Evolutionary conservation across 2,113 vertebrate species (phyloP).

Genomic region (Poeciliopsis prolifica): DNA sequence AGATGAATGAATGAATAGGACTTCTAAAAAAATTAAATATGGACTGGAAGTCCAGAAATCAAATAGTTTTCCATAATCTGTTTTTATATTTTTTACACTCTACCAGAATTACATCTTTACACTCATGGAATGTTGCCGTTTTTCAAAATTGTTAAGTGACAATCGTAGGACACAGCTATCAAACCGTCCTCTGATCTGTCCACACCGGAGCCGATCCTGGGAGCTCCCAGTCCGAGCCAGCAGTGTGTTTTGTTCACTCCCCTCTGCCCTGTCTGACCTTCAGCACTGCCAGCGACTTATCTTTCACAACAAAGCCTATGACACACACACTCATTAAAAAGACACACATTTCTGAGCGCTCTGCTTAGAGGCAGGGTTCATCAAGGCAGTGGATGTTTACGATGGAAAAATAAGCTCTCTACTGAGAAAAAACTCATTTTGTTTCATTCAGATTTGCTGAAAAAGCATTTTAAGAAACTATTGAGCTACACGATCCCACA

Average conservation of each 20-base stretch:
- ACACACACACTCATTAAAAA: slow-evolving; percentile 57
- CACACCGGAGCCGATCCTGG: slow-evolving; percentile 34
- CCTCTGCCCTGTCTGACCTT: slow-evolving; percentile 77
- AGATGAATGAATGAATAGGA: too few relatives aligned
- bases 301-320: slow-evolving; percentile 64
- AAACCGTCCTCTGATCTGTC: slow-evolving; percentile 55
- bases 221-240: slow-evolving; percentile 37
- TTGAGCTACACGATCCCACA: background rate
- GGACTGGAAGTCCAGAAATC: too few relatives aligned
- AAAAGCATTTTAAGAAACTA: background rate
- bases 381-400: slow-evolving; percentile 63
- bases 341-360: slow-evolving; percentile 7
- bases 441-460: slow-evolving; percentile 8
- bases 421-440: slow-evolving; percentile 2
- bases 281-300: slow-evolving; percentile 74
- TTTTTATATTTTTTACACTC: background rate
- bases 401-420: slow-evolving; percentile 70
- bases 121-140: background rate
- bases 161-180: background rate
- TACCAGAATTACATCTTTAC: background rate
- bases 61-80: background rate
- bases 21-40: too few relatives aligned
- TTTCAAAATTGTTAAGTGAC: background rate
- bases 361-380: slow-evolving; percentile 41
- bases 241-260: slow-evolving; percentile 71